These are phyloP conservation scores for Rhinella marina DNA, from an alignment of 2,797 vertebrate genomes.

Conservation along the genomic window DNA sequence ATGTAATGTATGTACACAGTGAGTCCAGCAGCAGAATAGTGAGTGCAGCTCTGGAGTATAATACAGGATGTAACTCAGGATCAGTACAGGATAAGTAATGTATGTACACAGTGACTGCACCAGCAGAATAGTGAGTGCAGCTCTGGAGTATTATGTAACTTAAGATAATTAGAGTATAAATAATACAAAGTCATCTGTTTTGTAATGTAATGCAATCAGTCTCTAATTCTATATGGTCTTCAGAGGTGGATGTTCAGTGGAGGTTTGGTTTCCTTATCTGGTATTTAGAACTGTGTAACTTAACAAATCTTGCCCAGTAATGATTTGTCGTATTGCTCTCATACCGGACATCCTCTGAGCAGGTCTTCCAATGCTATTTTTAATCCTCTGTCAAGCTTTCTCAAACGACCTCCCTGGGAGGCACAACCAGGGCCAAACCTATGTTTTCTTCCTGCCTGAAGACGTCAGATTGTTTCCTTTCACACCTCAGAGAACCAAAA, in stretches of 20 bases:
- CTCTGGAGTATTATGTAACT: too few relatives aligned
- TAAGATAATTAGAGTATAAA: too few relatives aligned
- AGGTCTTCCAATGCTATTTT: slow-evolving; percentile 70
- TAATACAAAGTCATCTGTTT: too few relatives aligned
- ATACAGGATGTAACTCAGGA: too few relatives aligned
- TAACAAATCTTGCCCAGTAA: not conserved
- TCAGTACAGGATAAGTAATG: too few relatives aligned
- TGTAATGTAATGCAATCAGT: too few relatives aligned
- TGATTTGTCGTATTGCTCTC: slow-evolving; percentile 63
- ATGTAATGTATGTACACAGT: too few relatives aligned
- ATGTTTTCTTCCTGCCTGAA: slow-evolving; percentile 70
- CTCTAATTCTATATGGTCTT: not conserved
- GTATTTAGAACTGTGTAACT: not conserved
- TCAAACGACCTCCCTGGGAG: slow-evolving; percentile 67
- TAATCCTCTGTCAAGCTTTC: slow-evolving; percentile 67
- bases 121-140: too few relatives aligned
- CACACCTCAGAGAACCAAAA: slow-evolving; percentile 76
- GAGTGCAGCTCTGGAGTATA: too few relatives aligned
- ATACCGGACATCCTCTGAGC: slow-evolving; percentile 65
- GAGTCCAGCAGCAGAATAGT: too few relatives aligned
- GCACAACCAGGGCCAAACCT: slow-evolving; percentile 66
- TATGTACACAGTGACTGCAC: too few relatives aligned
- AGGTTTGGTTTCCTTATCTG: not conserved
- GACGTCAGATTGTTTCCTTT: slow-evolving; percentile 79
- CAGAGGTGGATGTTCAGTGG: not conserved